phyloP scores from a whole-genome alignment of 2,113 vertebrate genomes.

The Vidua macroura region DNA sequence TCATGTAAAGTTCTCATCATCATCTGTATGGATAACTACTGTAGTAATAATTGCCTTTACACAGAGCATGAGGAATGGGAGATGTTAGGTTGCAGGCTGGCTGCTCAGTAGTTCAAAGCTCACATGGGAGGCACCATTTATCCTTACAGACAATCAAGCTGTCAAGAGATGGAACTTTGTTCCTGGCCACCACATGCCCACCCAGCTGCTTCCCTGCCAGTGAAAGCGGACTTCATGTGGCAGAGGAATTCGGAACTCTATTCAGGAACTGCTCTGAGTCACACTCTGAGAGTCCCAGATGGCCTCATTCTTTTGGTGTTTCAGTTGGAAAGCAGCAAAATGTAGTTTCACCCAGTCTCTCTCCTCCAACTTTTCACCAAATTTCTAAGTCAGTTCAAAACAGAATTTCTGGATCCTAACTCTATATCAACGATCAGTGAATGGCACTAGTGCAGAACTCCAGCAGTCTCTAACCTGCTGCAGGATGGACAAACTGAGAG shows the following conservation, averaged over 20 bases:
- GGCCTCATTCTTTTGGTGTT: neutral
- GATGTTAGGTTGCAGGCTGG: neutral
- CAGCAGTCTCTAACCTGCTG: neutral
- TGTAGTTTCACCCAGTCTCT: neutral
- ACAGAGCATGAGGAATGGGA: neutral
- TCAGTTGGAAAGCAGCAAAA: neutral
- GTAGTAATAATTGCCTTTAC: neutral
- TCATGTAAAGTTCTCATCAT: neutral
- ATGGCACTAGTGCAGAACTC: neutral
- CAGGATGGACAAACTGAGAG: neutral
- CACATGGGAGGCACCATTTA: neutral
- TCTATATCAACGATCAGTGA: neutral
- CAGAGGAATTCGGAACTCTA: neutral
- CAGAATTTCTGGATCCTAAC: neutral
- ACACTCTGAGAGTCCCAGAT: neutral
- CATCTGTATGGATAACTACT: neutral
- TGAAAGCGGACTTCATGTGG: neutral
- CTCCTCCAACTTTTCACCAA: neutral
- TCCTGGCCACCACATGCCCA: neutral
- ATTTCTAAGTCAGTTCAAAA: neutral
- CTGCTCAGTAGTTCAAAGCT: neutral
- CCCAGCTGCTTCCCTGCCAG: neutral
- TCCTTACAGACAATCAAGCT: neutral
- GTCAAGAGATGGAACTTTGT: neutral
- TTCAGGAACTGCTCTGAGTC: neutral